phyloP scores from a whole-genome alignment of 2,888 invertebrate species.

The Lepas anatifera region DNA sequence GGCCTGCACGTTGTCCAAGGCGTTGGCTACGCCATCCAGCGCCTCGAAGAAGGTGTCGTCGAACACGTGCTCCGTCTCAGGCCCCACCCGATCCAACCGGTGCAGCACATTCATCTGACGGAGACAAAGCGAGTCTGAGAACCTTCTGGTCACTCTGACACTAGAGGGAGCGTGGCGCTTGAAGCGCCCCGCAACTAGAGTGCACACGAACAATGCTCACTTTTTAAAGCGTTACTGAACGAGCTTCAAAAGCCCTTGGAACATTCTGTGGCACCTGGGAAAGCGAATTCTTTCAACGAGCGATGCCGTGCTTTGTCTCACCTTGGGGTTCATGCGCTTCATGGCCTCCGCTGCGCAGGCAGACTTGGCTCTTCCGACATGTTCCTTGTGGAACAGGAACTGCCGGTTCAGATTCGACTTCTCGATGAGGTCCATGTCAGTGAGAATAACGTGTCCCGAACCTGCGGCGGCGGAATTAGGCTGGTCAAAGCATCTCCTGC shows the following conservation, averaged over 20 bases:
- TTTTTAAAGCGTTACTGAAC: too few relatives aligned
- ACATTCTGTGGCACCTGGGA: too few relatives aligned
- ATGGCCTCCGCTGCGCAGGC: conserved; percentile 75
- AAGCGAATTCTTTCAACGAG: too few relatives aligned
- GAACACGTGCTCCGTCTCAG: conserved; percentile 87
- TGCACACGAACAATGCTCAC: too few relatives aligned
- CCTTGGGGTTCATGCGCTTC: conserved; percentile 36
- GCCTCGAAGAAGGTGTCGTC: conserved; percentile 88
- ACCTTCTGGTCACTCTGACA: too few relatives aligned
- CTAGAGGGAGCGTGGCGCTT: too few relatives aligned
- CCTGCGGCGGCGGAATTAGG: too few relatives aligned
- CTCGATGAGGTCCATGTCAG: conserved; percentile 99
- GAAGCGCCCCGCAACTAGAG: too few relatives aligned
- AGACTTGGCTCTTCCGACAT: conserved; percentile 87
- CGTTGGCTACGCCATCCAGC: conserved; percentile 91
- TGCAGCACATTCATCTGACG: conserved; percentile 56
- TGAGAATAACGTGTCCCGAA: conserved; percentile 65
- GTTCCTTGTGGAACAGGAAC: conserved; percentile 88
- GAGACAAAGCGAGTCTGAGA: too few relatives aligned
- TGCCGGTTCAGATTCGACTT: conserved; percentile 97
- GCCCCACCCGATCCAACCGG: conserved; percentile 81
- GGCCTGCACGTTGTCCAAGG: conserved; percentile 95
- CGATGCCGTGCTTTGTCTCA: too few relatives aligned
- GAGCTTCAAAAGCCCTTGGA: too few relatives aligned
- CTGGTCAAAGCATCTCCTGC: too few relatives aligned